Evolutionary conservation across 1,140 invertebrate species (phyloP), one percentile per base, ranked within the genome.

Genomic region (Drosophila mauritiana): DNA sequence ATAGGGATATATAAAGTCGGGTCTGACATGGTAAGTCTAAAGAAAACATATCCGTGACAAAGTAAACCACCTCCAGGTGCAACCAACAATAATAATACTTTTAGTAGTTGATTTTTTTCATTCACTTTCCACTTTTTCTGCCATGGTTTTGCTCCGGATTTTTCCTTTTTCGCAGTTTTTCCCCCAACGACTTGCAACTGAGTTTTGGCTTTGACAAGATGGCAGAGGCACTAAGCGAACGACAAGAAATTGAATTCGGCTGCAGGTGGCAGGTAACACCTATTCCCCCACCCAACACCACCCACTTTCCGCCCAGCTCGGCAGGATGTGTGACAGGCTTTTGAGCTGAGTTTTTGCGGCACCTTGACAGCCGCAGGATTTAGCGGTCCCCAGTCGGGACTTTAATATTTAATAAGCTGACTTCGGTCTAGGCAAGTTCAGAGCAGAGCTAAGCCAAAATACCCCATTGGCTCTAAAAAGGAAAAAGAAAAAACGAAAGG

Each of bases 31-130:
- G 78, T 76, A 84, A 88, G 79, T 88, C 76, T 55, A 80, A 84
- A 72, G 85, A 89, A 89, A 88, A 88, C 84, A 88, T 89, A 88
- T 88, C 84, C 84, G 84, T 88, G 84, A 88, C 84, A 88, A 88
- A 88, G 84, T 83, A 84, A 88, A 84, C 72, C 84, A 78, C 63
- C 84, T 78, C 51, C 81, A 89, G 84, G 84, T 89, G 83, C 83
- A 89, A 76, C 42, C 83, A 79, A 82, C 83, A 88, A 79, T 81
- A 86, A 88, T 76, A 86, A 86, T 79, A 88, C 83, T 78, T 73
- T 78, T 78, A 75, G 74, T 69, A 78, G 78, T 75, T 82, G 82
- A 46, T 72, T 81, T 80, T 68, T 69, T 51, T 34, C 36, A 36
- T 39, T 20, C 54, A 56, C 12, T 36, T 36, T 13, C 39, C 55